Evolutionary conservation across 2,113 vertebrate genomes (phyloP).

Genomic region (Uropsilus gracilis): DNA sequence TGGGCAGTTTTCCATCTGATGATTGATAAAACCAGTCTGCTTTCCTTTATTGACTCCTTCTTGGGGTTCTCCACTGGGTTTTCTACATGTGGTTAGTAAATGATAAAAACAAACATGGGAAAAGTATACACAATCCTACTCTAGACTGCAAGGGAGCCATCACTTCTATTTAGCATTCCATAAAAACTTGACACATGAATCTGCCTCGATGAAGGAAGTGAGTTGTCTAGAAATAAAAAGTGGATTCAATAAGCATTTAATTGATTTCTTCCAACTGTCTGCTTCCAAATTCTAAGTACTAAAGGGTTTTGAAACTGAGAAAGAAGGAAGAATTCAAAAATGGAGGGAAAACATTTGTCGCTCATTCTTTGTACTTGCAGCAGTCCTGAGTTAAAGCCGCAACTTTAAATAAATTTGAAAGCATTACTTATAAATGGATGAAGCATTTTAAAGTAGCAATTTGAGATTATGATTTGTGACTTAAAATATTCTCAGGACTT

Average conservation of each 20-base stretch:
- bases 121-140: not conserved
- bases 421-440: not conserved
- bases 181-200: not conserved
- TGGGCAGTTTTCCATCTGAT: not conserved
- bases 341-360: not conserved
- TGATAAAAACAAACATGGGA: not conserved
- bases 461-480: conserved; percentile 21
- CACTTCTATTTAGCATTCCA: not conserved
- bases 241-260: not conserved
- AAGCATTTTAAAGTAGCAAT: conserved; percentile 26
- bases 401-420: conserved; percentile 29
- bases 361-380: not conserved
- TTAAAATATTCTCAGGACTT: conserved; percentile 35
- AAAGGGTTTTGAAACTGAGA: not conserved
- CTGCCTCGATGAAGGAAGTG: not conserved
- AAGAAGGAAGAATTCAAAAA: not conserved
- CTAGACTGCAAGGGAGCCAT: not conserved
- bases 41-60: not conserved
- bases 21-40: not conserved
- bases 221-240: not conserved
- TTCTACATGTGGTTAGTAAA: not conserved
- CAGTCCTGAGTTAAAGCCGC: not conserved
- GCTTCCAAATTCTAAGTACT: not conserved
- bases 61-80: not conserved
- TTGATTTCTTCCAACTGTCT: not conserved